Evolutionary conservation across 2,888 invertebrate genomes (phyloP).

Genomic region (Amaurobius ferox): DNA sequence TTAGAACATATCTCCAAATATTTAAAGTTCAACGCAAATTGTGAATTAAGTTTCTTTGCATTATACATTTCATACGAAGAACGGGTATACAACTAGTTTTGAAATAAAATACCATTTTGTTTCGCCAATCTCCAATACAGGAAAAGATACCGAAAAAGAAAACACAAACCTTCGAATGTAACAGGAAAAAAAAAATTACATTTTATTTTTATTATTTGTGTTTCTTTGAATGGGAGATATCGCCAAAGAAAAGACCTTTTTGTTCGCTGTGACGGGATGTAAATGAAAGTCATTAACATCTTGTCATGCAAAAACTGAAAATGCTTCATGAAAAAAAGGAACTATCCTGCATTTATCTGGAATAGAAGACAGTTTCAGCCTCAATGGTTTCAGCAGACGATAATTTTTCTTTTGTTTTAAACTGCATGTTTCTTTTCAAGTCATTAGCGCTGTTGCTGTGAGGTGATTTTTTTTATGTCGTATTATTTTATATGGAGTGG

Average conservation of each 20-base stretch:
- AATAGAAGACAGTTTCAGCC: slow-evolving; percentile 17
- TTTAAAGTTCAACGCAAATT: no score
- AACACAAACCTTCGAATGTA: not conserved
- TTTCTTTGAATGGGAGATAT: not conserved
- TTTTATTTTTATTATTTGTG: not conserved
- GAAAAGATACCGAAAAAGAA: not conserved
- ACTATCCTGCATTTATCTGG: slow-evolving; percentile 24
- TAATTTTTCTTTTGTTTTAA: slow-evolving; percentile 7
- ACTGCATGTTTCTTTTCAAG: slow-evolving; percentile 14
- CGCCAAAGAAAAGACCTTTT: slow-evolving; percentile 31
- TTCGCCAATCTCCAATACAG: no score
- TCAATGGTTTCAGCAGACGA: no score
- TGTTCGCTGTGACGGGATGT: slow-evolving; percentile 37
- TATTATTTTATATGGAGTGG: not conserved
- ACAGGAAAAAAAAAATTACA: not conserved
- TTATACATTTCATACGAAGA: no score
- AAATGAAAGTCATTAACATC: slow-evolving; percentile 49
- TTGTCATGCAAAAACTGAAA: not conserved
- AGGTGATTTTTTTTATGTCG: no score
- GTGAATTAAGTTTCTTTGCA: no score
- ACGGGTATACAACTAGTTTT: no score
- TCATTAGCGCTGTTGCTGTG: not conserved
- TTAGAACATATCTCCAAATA: no score
- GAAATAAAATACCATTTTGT: no score
- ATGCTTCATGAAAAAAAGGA: not conserved